phyloP scores from a whole-genome alignment of 2,888 invertebrate genomes.

The Epicampocera succincta region DNA sequence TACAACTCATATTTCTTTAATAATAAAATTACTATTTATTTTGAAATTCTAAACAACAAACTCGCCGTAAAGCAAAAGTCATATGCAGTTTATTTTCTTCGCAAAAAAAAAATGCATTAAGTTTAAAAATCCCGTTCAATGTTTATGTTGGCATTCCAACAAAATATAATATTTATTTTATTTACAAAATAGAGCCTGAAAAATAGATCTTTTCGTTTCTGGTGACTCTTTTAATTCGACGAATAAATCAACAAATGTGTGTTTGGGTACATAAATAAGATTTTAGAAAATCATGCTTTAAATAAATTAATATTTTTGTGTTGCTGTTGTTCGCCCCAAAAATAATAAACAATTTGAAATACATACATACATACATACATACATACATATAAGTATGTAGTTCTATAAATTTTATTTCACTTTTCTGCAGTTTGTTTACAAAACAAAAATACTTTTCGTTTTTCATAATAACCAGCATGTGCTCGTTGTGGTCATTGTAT shows the following conservation, averaged over 20 bases:
- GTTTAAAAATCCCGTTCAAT: too few relatives aligned
- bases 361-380: too few relatives aligned
- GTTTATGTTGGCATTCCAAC: neutral
- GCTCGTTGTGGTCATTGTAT: neutral
- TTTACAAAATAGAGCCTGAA: slow-evolving; percentile 26
- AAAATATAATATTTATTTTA: slow-evolving; percentile 26
- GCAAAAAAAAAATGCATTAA: too few relatives aligned
- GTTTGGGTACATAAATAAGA: too few relatives aligned
- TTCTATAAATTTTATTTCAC: neutral
- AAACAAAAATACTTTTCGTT: neutral
- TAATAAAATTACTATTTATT: too few relatives aligned
- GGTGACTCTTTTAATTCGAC: slow-evolving; percentile 26
- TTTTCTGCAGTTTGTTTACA: slow-evolving; percentile 1
- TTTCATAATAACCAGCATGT: neutral
- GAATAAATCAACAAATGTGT: slow-evolving; percentile 32
- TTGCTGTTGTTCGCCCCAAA: too few relatives aligned
- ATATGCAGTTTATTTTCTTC: too few relatives aligned
- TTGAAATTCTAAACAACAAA: too few relatives aligned
- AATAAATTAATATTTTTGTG: neutral
- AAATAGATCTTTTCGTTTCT: slow-evolving; percentile 25
- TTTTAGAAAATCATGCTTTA: neutral
- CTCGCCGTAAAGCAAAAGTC: too few relatives aligned
- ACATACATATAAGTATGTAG: too few relatives aligned
- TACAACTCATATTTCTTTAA: too few relatives aligned
- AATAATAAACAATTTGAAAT: too few relatives aligned